Evolutionary conservation across 2,113 vertebrate species (phyloP), one percentile per base, ranked within the genome.

Genomic region (Syngnathus typhle): DNA sequence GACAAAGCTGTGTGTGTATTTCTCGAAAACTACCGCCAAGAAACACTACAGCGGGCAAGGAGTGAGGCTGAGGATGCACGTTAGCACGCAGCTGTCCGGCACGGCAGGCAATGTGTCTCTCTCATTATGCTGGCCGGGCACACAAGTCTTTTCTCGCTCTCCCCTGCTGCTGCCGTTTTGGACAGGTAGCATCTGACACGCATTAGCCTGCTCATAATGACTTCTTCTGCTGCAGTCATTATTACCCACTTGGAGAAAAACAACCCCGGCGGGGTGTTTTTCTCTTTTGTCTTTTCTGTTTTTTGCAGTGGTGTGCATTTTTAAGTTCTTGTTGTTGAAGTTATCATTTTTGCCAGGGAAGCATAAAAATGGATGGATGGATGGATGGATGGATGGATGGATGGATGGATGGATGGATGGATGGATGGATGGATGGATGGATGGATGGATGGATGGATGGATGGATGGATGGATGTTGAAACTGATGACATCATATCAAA

Each of bases 111-210:
- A 43, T 72, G 46, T 72, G 73, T 80, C 68, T 67, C 77, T 72
- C 78, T 88, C 82, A 84, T 87, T 88, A 89, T 82, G 78, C 76
- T 78, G 85, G 72, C 81, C 85, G 80, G 68, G 87, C 86, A 81
- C 74, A 86, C 82, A 80, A 84, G 74, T 85, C 88, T 66, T 79
- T 80, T 79, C 74, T 80, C 74, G 56, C 73, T 67, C 74, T 76
- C 73, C 71, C 77, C 79, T 82, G 75, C 83, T 81, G 78, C 82
- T 78, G 64, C 70, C 27, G 74, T 71, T 65, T 79, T 82, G 85
- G 86, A 87, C 88, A 90, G 85, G 82, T 88, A 88, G 76, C 87
- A 88, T 88, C 87, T 89, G 89, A 88, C 84, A 84, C 80, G 81
- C 83, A 89, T 89, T 90, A 88, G 79, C 79, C 79, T 21, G 73